Conservation (phyloP, 1,140 invertebrate genomes). For the Piezodorus guildinii region DNA sequence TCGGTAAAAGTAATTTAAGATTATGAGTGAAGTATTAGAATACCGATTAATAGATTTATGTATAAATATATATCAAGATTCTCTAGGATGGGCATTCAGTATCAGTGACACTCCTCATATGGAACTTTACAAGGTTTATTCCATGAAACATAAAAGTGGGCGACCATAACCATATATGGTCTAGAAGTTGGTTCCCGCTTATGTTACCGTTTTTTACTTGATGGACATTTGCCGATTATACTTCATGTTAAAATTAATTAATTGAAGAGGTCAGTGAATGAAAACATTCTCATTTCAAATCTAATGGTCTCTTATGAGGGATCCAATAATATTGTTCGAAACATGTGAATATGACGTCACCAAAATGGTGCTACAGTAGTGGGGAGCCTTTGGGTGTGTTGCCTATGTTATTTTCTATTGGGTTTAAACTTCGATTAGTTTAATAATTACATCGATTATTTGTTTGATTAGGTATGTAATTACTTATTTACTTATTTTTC, state of each 20-base stretch:
- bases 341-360: slow-evolving; percentile 4
- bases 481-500: not conserved
- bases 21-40: too few species aligned
- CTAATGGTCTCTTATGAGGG: not conserved
- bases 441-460: not conserved
- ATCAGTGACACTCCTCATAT: too few species aligned
- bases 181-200: too few species aligned
- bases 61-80: too few species aligned
- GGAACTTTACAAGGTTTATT: not conserved
- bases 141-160: slow-evolving; percentile 1
- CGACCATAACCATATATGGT: slow-evolving; percentile 8
- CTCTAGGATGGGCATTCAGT: too few species aligned
- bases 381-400: slow-evolving; percentile 31
- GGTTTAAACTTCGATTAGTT: slow-evolving; percentile 4
- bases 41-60: too few species aligned
- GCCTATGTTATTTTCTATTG: slow-evolving; percentile 32
- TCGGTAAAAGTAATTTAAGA: too few species aligned
- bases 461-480: not conserved
- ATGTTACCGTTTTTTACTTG: too few species aligned
- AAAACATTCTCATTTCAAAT: too few species aligned
- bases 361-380: slow-evolving; percentile 24
- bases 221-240: too few species aligned
- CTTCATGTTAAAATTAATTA: too few species aligned
- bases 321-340: not conserved
- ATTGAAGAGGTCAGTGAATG: too few species aligned